Percentiles rank a stretch among this genome's conserved stretches.
Evolutionary conservation across 2,113 vertebrate species (phyloP).

Genomic region (Fulmarus glacialis): DNA sequence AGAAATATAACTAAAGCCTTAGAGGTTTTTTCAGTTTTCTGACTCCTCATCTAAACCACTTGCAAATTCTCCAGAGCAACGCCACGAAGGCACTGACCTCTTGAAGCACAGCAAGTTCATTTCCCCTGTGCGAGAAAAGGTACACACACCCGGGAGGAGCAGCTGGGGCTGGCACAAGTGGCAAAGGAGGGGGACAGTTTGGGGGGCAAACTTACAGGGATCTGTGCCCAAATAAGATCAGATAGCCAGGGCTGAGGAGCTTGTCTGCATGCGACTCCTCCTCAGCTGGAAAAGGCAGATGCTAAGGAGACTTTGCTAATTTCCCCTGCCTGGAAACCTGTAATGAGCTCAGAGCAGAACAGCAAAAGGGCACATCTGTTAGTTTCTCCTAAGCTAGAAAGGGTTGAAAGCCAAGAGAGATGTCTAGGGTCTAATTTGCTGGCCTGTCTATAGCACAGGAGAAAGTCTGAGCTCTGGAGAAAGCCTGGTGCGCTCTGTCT

Average conservation of each 20-base stretch:
- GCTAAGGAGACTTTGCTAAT: constrained; percentile 53
- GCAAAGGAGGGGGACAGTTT: background rate
- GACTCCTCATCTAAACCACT: background rate
- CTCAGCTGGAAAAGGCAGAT: constrained; percentile 27
- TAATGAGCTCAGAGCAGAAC: constrained; percentile 34
- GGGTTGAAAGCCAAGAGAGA: constrained; percentile 39
- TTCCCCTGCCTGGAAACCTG: constrained; percentile 53
- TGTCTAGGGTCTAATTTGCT: constrained; percentile 23
- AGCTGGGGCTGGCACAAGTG: background rate
- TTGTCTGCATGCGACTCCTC: background rate
- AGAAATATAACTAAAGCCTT: background rate
- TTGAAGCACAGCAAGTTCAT: background rate
- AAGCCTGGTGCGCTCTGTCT: background rate
- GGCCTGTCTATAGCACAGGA: background rate
- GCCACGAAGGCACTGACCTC: background rate
- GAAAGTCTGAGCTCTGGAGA: background rate
- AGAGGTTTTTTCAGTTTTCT: background rate
- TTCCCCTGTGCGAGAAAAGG: background rate
- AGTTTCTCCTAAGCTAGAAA: background rate
- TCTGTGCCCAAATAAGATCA: background rate
- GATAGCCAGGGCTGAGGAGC: background rate
- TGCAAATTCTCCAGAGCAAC: background rate
- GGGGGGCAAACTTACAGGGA: background rate
- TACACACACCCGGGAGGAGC: background rate
- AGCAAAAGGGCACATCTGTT: constrained; percentile 36